Evolutionary conservation across 2,888 invertebrate genomes (phyloP), one percentile per base, ranked within the genome.

Genomic region (Phasia obesa): DNA sequence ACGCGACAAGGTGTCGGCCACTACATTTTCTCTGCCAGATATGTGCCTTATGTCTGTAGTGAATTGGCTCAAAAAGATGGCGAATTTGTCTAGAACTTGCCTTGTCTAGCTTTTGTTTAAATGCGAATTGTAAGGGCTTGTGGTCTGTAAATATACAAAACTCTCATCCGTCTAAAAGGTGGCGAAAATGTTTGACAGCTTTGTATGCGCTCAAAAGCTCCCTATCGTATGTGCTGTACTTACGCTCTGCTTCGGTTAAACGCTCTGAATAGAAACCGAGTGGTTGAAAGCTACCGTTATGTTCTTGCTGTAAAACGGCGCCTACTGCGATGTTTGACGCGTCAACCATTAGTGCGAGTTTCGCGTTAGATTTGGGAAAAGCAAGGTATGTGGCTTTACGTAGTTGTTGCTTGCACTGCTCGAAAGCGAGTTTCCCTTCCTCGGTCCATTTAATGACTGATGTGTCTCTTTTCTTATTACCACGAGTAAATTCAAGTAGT

Each of bases 401-500:
- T n/a, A 80, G 23, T 5, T 76, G 71, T 17, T 35, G 38, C 42
- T 78, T 83, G 31, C 78, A 78, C 7, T 17, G 4, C 27, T 81
- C 64, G 21, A 79, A 75, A 2, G 84, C 81, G 4, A 27, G 4
- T 23, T 49, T 59, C n/a, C 53, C 21, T 11, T 60, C 70, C 0
- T 62, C 59, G 11, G 23, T 64, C 71, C 81, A 81, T 17, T 75
- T 25, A 2, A 81, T 76, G 17, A 53, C 6, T 5, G 81, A 25
- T 51, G 38, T 25, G 49, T 85, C 81, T 19, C 81, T 81, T 51
- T 77, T n/a, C 2, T 23, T 71, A 35, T 81, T 79, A 6, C 78
- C 75, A 11, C 57, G 59, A 9, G 77, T 65, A 17, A 77, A 53
- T n/a, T 70, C 44, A 5, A 42, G 59, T 13, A 84, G 17, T 1